phyloP scores from a whole-genome alignment of 2,113 vertebrate species.

The Apeltes quadracus region DNA sequence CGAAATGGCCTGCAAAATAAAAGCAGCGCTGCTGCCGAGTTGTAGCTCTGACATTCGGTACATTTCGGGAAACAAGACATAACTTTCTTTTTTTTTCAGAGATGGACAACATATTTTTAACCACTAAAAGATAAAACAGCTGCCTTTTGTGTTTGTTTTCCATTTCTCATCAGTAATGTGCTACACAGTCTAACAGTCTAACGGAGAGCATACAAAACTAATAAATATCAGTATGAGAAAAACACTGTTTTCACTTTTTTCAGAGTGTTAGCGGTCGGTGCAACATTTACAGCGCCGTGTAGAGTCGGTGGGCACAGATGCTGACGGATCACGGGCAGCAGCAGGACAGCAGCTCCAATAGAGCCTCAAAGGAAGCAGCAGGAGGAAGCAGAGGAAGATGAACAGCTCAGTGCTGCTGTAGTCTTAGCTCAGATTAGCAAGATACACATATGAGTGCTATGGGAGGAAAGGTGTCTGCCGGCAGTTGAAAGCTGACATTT shows the following conservation, averaged over 20 bases:
- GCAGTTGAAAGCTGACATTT: neutral
- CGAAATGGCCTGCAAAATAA: too few relatives aligned
- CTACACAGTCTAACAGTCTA: neutral
- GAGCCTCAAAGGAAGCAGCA: conserved; percentile 15
- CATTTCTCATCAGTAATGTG: neutral
- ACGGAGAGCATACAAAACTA: neutral
- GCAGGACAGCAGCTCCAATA: conserved; percentile 26
- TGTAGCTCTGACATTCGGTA: neutral
- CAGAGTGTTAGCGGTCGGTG: conserved; percentile 25
- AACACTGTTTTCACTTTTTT: neutral
- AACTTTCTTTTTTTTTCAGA: neutral
- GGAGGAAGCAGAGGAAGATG: neutral
- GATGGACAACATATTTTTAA: neutral
- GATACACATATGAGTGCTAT: neutral
- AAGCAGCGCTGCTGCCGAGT: neutral
- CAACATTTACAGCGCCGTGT: neutral
- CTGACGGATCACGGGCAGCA: conserved; percentile 24
- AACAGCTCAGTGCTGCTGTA: neutral
- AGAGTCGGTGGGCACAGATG: conserved; percentile 11
- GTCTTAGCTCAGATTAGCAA: neutral
- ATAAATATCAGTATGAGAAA: neutral
- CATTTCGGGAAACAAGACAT: neutral
- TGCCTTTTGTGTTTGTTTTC: neutral
- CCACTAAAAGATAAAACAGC: neutral
- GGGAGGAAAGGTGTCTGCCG: neutral